Evolutionary conservation across 2,888 invertebrate genomes (phyloP), one percentile per base, ranked within the genome.

Genomic region (Limnephilus auricula): DNA sequence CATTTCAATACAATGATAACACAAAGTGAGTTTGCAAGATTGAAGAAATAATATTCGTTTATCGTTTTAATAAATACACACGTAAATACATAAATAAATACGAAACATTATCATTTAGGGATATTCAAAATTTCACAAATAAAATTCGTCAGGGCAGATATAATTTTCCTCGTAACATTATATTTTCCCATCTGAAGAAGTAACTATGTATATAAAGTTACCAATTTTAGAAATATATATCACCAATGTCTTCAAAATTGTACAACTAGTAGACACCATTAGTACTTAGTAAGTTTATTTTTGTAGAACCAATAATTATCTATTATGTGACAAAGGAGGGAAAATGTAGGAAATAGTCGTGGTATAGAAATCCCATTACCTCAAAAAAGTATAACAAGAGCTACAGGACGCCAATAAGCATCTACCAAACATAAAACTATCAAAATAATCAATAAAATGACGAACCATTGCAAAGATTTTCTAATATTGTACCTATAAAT

Each of bases 351-450:
- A 82, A 34, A 82, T 37, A 3, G 32, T 32, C 18, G 34, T 34
- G 34, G 18, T 34, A 34, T n/a, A 82, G 80, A 82, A 82, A 82
- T 82, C 82, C 82, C 34, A 82, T 82, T 82, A 82, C 32, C 25
- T 4, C 25, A 5, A 65, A 65, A 25, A 65, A 6, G 18, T 50
- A 18, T 50, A 18, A 5, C 2, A 1, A 18, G 50, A 50, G 32
- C 34, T 82, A 18, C 82, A 6, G 18, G 15, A 65, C 65, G 6
- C 4, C 0, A 25, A 18, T 25, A 65, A 65, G 25, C 6, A 6
- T 65, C 25, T 65, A 65, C 65, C 0, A 25, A 18, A 65, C 65
- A 25, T 25, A 65, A 65, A 65, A n/a, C n/a, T 9, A 2, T 3
- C 2, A 65, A 65, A 65, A 25, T 25, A 65, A 65, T 25, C 65